These are phyloP conservation scores for Meda fulgida DNA, from an alignment of 2,797 vertebrate species.

Conservation along the genomic window DNA sequence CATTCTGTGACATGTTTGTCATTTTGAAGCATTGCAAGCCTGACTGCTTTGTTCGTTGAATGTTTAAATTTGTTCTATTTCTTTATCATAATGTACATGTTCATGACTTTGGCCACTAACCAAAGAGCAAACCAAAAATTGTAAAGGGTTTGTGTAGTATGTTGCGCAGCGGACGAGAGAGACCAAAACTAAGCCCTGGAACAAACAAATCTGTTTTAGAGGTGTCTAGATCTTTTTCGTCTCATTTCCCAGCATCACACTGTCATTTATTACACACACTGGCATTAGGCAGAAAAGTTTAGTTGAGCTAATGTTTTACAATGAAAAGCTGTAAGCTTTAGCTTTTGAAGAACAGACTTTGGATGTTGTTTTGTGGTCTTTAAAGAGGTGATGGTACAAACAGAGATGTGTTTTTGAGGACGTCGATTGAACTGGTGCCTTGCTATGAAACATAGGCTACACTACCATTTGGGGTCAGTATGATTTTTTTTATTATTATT, in stretches of 20 bases:
- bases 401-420: slow-evolving; percentile 53
- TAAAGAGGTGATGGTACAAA: slow-evolving; percentile 66
- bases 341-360: neutral
- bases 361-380: slow-evolving; percentile 16
- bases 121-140: slow-evolving; percentile 64
- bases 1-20: slow-evolving; percentile 7
- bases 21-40: slow-evolving; percentile 11
- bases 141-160: slow-evolving; percentile 36
- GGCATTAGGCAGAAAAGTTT: neutral
- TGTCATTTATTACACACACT: slow-evolving; percentile 23
- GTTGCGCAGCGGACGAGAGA: slow-evolving; percentile 4
- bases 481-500: neutral
- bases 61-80: slow-evolving; percentile 27
- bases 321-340: neutral
- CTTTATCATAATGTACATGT: slow-evolving; percentile 6
- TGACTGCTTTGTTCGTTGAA: neutral
- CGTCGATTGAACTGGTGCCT: slow-evolving; percentile 82
- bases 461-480: slow-evolving; percentile 12
- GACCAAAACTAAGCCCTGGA: slow-evolving; percentile 35
- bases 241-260: slow-evolving; percentile 1
- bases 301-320: neutral
- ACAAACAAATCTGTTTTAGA: slow-evolving; percentile 19
- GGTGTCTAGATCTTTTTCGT: neutral
- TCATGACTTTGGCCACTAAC: slow-evolving; percentile 52
- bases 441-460: slow-evolving; percentile 73